phyloP scores from a whole-genome alignment of 1,140 invertebrate species.

The Brachionus rotundiformis region DNA sequence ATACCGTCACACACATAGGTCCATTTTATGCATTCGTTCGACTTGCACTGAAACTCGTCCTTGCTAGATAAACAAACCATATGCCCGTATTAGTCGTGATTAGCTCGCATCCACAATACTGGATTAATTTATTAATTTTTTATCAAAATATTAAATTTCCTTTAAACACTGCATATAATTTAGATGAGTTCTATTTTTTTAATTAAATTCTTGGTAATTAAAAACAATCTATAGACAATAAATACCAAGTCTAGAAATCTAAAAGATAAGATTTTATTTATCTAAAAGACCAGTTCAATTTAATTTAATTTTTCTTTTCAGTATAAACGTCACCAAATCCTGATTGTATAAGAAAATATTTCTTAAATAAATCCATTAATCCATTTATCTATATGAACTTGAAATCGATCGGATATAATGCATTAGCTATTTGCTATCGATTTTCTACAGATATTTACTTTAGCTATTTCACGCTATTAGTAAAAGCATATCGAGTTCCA shows the following conservation, averaged over 20 bases:
- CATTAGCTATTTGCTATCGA: constrained; percentile 5
- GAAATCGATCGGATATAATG: constrained; percentile 7
- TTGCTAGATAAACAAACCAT: constrained; percentile 42
- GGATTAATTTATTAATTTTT: constrained; percentile 6
- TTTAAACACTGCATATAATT: constrained; percentile 1
- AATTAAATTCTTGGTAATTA: constrained; percentile 6
- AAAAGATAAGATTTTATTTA: not conserved
- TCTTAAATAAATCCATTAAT: not conserved
- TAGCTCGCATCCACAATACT: not conserved
- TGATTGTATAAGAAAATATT: not conserved
- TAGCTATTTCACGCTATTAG: not conserved
- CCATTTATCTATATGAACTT: not conserved
- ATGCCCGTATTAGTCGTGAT: constrained; percentile 17
- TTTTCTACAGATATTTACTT: not conserved
- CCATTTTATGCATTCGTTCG: constrained; percentile 51
- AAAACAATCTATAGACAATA: not conserved
- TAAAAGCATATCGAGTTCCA: not conserved
- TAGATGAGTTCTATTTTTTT: not conserved
- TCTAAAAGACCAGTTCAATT: too few relatives aligned
- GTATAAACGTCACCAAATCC: not conserved
- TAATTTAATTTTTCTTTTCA: not conserved
- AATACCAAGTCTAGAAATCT: not conserved
- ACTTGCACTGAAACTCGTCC: constrained; percentile 50
- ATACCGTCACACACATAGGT: constrained; percentile 49
- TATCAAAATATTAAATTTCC: constrained; percentile 21